Conservation (phyloP, 2,797 vertebrate genomes). For the Platyrinchus mystaceus region DNA sequence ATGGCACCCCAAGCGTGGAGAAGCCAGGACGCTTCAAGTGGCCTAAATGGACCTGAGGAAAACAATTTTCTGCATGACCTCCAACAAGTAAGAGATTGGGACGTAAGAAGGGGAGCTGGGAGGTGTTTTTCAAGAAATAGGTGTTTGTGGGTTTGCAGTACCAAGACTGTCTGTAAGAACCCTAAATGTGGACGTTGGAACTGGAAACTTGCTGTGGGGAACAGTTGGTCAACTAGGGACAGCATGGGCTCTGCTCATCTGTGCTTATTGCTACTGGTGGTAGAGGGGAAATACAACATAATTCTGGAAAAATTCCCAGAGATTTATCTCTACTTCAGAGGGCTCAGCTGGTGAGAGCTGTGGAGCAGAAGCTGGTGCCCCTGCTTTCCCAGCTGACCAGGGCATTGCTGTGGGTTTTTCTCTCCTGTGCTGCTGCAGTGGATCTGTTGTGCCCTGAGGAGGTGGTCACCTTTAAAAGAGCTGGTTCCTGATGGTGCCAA, state of each 20-base stretch:
- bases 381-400: neutral
- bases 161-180: neutral
- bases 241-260: neutral
- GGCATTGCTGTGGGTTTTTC: neutral
- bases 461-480: neutral
- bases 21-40: neutral
- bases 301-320: neutral
- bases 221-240: neutral
- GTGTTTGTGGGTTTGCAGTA: neutral
- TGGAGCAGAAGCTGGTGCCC: neutral
- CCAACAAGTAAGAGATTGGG: neutral
- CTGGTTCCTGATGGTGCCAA: neutral
- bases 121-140: neutral
- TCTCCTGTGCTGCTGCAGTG: neutral
- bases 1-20: accelerated
- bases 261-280: neutral
- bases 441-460: neutral
- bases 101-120: neutral
- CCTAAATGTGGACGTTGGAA: neutral
- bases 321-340: neutral
- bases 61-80: neutral
- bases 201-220: neutral
- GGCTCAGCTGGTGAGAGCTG: neutral
- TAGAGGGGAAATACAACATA: neutral
- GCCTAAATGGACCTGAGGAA: neutral